A percentile compares a stretch with the other conserved stretches of the same genome.
Evolutionary conservation across 2,888 invertebrate species (phyloP).

Genomic region (Acanthacorydalis orientalis): DNA sequence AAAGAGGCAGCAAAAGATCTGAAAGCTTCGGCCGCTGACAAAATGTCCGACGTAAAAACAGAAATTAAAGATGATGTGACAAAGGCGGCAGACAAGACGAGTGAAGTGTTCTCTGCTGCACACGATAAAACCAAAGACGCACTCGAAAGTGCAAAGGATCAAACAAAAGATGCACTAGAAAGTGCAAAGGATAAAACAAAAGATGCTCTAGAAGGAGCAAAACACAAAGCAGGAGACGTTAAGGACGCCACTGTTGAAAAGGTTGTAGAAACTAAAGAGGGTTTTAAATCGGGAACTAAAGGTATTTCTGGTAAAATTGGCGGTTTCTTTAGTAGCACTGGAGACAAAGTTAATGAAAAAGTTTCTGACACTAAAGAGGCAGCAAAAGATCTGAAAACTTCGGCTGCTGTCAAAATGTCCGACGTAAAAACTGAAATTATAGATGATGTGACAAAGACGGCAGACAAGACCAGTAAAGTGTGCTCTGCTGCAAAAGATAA

Average conservation of each 20-base stretch:
- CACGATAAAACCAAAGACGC: neutral
- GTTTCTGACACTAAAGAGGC: neutral
- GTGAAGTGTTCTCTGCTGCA: neutral
- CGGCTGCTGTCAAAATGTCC: too few species aligned
- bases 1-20: neutral
- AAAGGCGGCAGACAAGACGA: neutral
- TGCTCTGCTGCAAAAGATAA: neutral
- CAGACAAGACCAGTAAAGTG: neutral
- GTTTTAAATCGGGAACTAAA: constrained; percentile 4
- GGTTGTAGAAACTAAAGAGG: constrained; percentile 10
- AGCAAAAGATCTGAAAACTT: neutral
- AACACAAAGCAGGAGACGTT: constrained; percentile 7
- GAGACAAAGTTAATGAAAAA: neutral
- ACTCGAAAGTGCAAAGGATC: constrained; percentile 17
- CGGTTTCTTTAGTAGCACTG: constrained; percentile 1
- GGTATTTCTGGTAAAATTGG: constrained; percentile 6
- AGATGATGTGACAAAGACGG: neutral
- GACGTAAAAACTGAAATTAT: constrained; percentile 1
- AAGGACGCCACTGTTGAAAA: constrained; percentile 10
- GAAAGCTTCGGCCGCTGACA: neutral
- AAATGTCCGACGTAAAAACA: neutral
- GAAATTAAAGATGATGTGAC: neutral
- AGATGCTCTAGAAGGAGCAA: constrained; percentile 13
- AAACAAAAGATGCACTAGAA: constrained; percentile 28
- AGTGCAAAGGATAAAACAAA: constrained; percentile 17